These are phyloP conservation scores for Tetanocera ferruginea DNA, from an alignment of 2,888 invertebrate species.

Conservation along the genomic window DNA sequence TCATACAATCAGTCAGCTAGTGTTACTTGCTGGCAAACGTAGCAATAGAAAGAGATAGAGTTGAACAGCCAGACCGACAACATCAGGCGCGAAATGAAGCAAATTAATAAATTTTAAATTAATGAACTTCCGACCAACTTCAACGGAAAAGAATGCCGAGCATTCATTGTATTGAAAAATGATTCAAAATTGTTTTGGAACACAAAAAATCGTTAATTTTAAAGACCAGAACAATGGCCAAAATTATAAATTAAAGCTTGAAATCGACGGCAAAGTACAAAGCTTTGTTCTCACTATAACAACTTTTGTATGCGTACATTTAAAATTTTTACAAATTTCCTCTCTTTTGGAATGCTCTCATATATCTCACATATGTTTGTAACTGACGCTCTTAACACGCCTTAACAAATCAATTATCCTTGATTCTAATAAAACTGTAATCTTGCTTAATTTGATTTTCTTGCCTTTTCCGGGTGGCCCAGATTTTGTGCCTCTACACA, in stretches of 20 bases:
- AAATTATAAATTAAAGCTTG: background rate
- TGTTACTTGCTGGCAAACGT: constrained; percentile 16
- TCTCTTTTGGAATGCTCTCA: too few relatives aligned
- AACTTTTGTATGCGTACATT: background rate
- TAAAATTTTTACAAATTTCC: too few relatives aligned
- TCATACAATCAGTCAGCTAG: constrained; percentile 27
- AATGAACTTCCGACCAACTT: constrained; percentile 38
- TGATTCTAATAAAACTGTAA: constrained; percentile 11
- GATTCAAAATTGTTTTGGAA: background rate
- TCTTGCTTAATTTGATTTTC: constrained; percentile 26
- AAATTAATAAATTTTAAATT: constrained; percentile 47
- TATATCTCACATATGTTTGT: background rate
- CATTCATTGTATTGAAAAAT: background rate
- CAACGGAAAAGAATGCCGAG: background rate
- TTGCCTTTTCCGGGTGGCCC: background rate
- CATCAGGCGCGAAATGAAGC: constrained; percentile 50
- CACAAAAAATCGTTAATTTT: background rate
- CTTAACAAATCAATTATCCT: background rate
- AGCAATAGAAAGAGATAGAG: constrained; percentile 3
- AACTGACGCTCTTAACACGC: background rate
- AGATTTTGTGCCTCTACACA: background rate
- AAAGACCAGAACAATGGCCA: background rate
- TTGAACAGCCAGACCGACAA: constrained; percentile 32
- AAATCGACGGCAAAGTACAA: constrained; percentile 5
- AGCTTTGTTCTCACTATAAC: background rate